Evolutionary conservation across 2,888 invertebrate genomes (phyloP), one percentile per base, ranked within the genome.

Genomic region (Pecten maximus): DNA sequence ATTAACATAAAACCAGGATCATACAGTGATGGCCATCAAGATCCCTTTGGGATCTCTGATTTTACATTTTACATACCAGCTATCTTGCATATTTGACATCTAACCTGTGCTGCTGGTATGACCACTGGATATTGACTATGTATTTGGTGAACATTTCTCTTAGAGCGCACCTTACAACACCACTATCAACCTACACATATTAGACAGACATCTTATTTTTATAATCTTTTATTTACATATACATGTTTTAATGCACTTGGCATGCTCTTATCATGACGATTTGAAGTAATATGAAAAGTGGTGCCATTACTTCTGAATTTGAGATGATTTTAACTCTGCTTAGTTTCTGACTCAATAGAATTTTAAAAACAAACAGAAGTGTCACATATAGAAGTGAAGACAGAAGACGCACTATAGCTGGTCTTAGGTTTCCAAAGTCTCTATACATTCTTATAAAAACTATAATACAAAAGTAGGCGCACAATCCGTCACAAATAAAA

Each of bases 401-500:
- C 91, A 98, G 94, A 48, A 98, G 98, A 94, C 98, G 97, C 92
- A 98, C 97, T 88, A 98, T 97, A n/a, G 98, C 98, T 89, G 98
- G 98, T 28, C 93, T 88, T 35, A 93, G 93, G 74, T 74, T 74
- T 0, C 88, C 40, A 39, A 93, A 50, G 50, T 96, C 96, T 28
- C 96, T 98, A 95, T 98, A 98, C 98, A 98, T 98, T 95, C 99
- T 97, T 95, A 99, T 98, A 96, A 99, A 98, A 91, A 99, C 98
- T 95, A 99, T 99, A 89, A 98, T 98, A 96, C 99, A 98, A 97
- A 99, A 99, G 97, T 99, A 99, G 44, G 98, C 98, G 97, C 99
- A 99, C 94, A 99, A 97, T 44, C 98, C 98, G 97, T 99, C 99
- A 94, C 98, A 98, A 74, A 98, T 98, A 97, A 99, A 99, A 54